A percentile compares a stretch with the other conserved stretches of the same genome.
Evolutionary conservation across 2,888 invertebrate species (phyloP).

Genomic region (Crossocerus cetratus): DNA sequence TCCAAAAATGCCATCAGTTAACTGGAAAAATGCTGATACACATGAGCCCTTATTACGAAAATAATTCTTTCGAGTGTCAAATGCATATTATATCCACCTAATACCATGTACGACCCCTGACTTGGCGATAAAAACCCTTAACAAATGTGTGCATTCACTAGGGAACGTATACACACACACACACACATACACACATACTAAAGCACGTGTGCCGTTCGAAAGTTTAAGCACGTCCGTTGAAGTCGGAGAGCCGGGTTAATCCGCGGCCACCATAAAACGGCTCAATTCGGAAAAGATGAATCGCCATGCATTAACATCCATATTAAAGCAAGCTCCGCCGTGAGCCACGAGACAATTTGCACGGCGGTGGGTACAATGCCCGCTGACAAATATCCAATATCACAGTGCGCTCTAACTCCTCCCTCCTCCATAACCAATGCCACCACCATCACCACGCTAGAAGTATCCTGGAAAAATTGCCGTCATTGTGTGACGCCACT

Average conservation of each 20-base stretch:
- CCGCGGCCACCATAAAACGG: not conserved
- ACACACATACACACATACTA: too few relatives aligned
- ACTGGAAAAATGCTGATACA: constrained; percentile 46
- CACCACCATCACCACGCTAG: not conserved
- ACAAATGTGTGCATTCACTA: too few relatives aligned
- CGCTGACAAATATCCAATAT: constrained; percentile 29
- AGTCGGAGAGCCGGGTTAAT: not conserved
- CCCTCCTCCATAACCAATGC: not conserved
- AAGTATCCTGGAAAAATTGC: constrained; percentile 6
- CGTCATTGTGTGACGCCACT: not conserved
- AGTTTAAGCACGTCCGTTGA: not conserved
- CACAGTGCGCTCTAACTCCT: constrained; percentile 11
- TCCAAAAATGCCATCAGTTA: too few relatives aligned
- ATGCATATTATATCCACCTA: too few relatives aligned
- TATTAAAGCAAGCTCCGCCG: constrained; percentile 14
- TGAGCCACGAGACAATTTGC: constrained; percentile 8
- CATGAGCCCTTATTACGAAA: constrained; percentile 43
- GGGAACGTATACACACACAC: too few relatives aligned
- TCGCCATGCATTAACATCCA: constrained; percentile 11
- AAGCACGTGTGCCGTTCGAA: not conserved
- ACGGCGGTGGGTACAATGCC: constrained; percentile 6
- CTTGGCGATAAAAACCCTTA: too few relatives aligned
- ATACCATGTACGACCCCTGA: too few relatives aligned
- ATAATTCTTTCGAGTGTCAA: constrained; percentile 2
- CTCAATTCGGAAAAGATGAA: constrained; percentile 12